These are phyloP conservation scores for Miichthys miiuy DNA, from an alignment of 2,797 vertebrate genomes.

Conservation along the genomic window DNA sequence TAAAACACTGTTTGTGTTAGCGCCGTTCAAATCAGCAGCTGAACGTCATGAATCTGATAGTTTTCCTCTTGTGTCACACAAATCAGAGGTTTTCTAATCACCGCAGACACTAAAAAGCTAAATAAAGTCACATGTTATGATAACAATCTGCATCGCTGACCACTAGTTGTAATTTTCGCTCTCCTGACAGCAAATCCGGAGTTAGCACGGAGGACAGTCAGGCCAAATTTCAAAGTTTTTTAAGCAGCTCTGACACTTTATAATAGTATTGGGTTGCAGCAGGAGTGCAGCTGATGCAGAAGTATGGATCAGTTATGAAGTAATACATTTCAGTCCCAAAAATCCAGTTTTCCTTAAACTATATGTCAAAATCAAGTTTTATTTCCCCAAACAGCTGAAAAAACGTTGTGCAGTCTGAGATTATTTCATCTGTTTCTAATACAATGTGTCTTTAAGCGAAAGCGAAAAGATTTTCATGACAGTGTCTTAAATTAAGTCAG, in stretches of 20 bases:
- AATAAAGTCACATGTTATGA: constrained; percentile 14
- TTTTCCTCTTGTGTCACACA: neutral
- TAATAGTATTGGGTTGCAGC: neutral
- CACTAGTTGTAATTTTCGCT: neutral
- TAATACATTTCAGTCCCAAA: neutral
- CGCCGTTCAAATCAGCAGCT: constrained; percentile 25
- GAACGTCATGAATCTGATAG: neutral
- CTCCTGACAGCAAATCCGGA: neutral
- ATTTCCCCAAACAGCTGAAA: constrained; percentile 12
- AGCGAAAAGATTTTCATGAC: constrained; percentile 5
- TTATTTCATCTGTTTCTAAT: constrained; percentile 36
- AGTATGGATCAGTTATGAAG: neutral
- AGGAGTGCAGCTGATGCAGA: neutral
- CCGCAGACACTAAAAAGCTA: neutral
- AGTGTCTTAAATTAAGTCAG: constrained; percentile 25
- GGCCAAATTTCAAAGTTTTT: neutral
- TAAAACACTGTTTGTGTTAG: constrained; percentile 3
- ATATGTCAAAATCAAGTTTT: constrained; percentile 4
- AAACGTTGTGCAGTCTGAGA: neutral
- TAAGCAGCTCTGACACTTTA: neutral
- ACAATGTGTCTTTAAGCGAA: neutral
- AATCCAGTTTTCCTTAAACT: neutral
- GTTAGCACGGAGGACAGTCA: neutral
- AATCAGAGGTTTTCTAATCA: constrained; percentile 29
- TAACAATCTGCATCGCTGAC: constrained; percentile 11